A percentile compares a stretch with the other conserved stretches of the same genome.
Conservation (phyloP, 1,140 invertebrate species). For the Drosophila sp. region DNA sequence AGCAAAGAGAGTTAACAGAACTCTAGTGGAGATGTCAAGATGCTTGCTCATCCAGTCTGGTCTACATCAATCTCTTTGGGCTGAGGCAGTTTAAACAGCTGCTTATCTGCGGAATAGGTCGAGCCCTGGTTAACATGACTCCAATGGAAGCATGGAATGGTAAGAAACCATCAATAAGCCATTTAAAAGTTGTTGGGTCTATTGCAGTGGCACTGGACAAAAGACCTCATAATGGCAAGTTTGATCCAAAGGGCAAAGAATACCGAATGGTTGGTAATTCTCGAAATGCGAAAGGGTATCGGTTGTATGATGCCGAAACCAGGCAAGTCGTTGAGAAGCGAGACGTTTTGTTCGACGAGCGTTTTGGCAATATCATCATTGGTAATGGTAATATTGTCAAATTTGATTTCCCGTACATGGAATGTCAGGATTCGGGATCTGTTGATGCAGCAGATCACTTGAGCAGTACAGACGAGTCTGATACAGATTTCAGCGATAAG, state of each 20-base stretch:
- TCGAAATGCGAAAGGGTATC: not conserved
- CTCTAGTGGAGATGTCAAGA: no score
- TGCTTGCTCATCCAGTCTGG: no score
- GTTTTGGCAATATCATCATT: not conserved
- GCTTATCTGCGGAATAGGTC: no score
- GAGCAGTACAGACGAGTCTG: no score
- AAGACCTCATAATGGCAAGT: conserved; percentile 7
- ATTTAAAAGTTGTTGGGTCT: conserved; percentile 29
- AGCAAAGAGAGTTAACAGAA: no score
- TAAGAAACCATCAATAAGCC: conserved; percentile 18
- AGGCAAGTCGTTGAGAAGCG: conserved; percentile 5
- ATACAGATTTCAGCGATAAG: not conserved
- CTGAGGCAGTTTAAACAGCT: no score
- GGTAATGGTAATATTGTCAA: not conserved
- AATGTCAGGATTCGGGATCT: no score
- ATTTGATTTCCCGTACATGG: not conserved
- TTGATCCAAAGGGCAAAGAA: conserved; percentile 21
- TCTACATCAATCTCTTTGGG: no score
- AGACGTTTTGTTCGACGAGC: conserved; percentile 9
- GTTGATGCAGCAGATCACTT: no score
- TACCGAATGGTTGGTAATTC: conserved; percentile 27
- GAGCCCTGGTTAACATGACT: no score
- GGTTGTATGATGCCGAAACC: conserved; percentile 1
- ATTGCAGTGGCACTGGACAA: conserved; percentile 17
- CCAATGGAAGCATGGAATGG: no score